A percentile compares a stretch with the other conserved stretches of the same genome.
Conservation (phyloP, 2,888 invertebrate genomes). For the Andrena marginata region DNA sequence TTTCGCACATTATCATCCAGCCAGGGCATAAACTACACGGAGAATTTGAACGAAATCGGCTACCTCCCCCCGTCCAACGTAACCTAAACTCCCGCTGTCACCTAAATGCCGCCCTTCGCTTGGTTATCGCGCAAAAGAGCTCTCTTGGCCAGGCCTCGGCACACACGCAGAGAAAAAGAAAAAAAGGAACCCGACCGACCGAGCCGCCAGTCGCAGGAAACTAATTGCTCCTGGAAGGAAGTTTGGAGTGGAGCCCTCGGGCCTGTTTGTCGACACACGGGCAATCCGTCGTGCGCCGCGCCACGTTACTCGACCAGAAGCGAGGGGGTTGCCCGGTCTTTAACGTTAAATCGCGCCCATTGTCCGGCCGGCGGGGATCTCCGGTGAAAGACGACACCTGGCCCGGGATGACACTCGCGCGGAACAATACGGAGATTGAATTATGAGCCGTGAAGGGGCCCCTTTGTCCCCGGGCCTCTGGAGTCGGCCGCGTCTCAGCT, state of each 20-base stretch:
- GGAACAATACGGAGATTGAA: constrained; percentile 60
- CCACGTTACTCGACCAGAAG: constrained; percentile 18
- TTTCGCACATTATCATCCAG: no score
- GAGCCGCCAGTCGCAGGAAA: not conserved
- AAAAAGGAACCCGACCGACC: not conserved
- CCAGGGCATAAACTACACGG: no score
- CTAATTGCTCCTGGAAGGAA: constrained; percentile 12
- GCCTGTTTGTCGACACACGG: constrained; percentile 7
- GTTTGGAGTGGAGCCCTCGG: not conserved
- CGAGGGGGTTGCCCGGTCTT: constrained; percentile 5
- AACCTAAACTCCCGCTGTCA: not conserved
- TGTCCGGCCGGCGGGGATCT: constrained; percentile 31
- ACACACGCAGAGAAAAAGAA: not conserved
- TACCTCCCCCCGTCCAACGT: no score
- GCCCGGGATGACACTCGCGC: constrained; percentile 22
- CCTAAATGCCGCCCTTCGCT: not conserved
- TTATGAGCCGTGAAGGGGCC: constrained; percentile 42
- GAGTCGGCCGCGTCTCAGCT: constrained; percentile 4
- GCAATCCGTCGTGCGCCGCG: not conserved
- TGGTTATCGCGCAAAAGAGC: not conserved
- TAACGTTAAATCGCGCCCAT: constrained; percentile 46
- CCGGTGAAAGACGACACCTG: constrained; percentile 42
- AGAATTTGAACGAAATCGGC: no score
- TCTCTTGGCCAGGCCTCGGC: not conserved
- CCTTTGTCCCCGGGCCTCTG: constrained; percentile 45